Evolutionary conservation across 2,113 vertebrate genomes (phyloP).

Genomic region (Amblyornis subalaris): DNA sequence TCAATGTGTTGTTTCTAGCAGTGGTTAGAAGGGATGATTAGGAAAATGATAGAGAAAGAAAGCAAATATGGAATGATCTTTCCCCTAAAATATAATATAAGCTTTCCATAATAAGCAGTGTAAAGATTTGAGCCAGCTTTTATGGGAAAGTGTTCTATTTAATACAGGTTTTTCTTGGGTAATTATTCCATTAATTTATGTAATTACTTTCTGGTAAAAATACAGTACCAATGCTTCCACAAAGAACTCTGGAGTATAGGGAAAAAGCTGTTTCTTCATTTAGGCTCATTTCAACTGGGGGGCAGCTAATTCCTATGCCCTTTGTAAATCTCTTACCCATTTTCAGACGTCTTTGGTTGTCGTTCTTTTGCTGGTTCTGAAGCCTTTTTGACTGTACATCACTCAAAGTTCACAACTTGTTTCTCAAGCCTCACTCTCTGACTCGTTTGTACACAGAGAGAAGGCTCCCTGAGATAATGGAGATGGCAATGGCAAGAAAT

Average conservation of each 20-base stretch:
- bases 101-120: neutral
- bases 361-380: neutral
- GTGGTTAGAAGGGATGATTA: neutral
- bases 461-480: neutral
- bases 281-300: neutral
- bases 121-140: neutral
- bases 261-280: neutral
- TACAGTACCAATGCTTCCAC: accelerated
- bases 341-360: neutral
- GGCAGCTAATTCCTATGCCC: neutral
- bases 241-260: neutral
- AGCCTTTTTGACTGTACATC: neutral
- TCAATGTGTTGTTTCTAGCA: neutral
- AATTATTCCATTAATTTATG: neutral
- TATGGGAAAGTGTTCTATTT: neutral
- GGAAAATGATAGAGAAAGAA: neutral
- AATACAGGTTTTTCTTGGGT: neutral
- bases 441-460: neutral
- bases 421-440: neutral
- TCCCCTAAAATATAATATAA: neutral
- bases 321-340: neutral
- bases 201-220: neutral
- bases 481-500: neutral
- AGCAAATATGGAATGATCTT: neutral
- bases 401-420: neutral